These are phyloP conservation scores for Tauraco erythrolophus DNA, from an alignment of 2,113 vertebrate species.

Conservation along the genomic window DNA sequence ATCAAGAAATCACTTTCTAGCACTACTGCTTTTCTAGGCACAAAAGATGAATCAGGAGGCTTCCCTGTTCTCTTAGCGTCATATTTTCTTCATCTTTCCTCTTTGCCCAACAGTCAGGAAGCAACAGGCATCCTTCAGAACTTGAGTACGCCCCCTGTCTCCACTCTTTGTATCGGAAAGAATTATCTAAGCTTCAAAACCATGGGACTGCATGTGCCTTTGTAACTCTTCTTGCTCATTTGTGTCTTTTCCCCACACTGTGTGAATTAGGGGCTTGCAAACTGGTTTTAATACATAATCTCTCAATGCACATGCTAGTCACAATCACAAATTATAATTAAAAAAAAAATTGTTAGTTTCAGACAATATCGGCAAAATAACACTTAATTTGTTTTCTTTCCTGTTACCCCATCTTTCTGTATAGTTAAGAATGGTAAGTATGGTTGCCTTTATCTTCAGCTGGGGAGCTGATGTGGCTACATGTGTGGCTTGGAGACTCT, in stretches of 20 bases:
- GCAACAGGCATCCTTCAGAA: not conserved
- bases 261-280: not conserved
- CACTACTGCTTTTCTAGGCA: not conserved
- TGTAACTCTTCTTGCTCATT: not conserved
- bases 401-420: not conserved
- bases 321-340: not conserved
- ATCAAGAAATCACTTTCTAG: not conserved
- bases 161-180: not conserved
- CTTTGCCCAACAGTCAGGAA: not conserved
- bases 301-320: not conserved
- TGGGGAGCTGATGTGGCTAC: not conserved
- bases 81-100: not conserved
- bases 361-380: not conserved
- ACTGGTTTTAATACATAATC: not conserved
- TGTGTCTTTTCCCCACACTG: not conserved
- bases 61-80: not conserved
- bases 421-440: not conserved
- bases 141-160: accelerated
- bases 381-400: not conserved
- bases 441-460: not conserved
- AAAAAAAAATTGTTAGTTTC: not conserved
- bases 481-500: not conserved
- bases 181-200: not conserved
- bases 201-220: not conserved
- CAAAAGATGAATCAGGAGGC: not conserved